A percentile compares a stretch with the other conserved stretches of the same genome.
Conservation (phyloP, 2,797 vertebrate species). For the Aselliscus stoliczkanus region DNA sequence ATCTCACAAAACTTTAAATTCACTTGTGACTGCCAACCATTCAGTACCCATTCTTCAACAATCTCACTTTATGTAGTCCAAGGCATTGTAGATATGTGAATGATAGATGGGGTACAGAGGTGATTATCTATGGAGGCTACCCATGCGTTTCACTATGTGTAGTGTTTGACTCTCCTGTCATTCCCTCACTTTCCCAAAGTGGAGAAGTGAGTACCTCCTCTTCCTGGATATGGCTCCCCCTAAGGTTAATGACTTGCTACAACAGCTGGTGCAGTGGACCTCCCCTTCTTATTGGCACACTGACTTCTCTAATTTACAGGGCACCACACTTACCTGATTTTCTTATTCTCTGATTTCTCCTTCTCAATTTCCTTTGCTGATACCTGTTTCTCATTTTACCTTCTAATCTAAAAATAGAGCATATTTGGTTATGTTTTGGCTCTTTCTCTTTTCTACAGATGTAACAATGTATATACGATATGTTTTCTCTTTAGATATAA, state of each 20-base stretch:
- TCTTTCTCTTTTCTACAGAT: not conserved
- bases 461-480: not conserved
- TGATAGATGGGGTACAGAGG: not conserved
- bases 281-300: not conserved
- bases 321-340: not conserved
- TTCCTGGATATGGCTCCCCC: not conserved
- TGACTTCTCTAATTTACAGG: not conserved
- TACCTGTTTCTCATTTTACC: not conserved
- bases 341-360: not conserved
- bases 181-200: not conserved
- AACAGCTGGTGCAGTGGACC: not conserved
- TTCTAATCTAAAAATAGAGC: not conserved
- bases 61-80: not conserved
- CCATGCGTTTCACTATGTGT: not conserved
- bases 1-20: not conserved
- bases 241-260: not conserved
- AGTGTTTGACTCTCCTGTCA: not conserved
- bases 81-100: too few relatives aligned
- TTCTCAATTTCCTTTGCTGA: not conserved
- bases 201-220: not conserved
- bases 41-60: not conserved
- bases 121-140: not conserved
- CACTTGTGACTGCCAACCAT: not conserved
- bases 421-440: not conserved
- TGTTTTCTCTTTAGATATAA: not conserved